phyloP scores from a whole-genome alignment of 2,113 vertebrate genomes.

The Hyla sarda region DNA sequence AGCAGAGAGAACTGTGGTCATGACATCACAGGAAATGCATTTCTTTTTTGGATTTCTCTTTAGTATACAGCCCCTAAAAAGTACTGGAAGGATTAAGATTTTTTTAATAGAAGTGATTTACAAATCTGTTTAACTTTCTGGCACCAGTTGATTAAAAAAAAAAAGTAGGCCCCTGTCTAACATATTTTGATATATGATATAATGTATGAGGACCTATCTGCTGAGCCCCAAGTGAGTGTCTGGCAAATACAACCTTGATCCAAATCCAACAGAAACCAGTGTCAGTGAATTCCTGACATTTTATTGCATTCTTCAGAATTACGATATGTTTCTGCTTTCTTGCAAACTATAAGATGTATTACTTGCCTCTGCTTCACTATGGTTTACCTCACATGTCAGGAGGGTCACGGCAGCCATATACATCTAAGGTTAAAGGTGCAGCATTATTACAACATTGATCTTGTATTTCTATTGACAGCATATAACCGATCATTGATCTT shows the following conservation, averaged over 20 bases:
- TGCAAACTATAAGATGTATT: slow-evolving; percentile 15
- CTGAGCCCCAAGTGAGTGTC: neutral
- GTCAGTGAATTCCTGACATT: slow-evolving; percentile 7
- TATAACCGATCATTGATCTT: neutral
- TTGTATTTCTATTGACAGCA: neutral
- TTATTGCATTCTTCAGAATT: slow-evolving; percentile 24
- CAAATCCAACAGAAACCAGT: neutral
- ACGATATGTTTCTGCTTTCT: neutral
- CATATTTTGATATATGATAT: neutral
- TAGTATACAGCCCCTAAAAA: too few relatives aligned
- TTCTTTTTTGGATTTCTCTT: too few relatives aligned
- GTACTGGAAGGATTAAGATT: too few relatives aligned
- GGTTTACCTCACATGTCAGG: neutral
- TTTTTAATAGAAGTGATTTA: too few relatives aligned
- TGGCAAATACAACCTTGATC: neutral
- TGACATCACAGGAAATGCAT: too few relatives aligned
- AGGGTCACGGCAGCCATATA: neutral
- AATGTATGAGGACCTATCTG: neutral
- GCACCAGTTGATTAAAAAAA: too few relatives aligned
- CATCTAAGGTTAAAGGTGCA: neutral
- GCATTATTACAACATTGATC: neutral
- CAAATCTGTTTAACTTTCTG: too few relatives aligned
- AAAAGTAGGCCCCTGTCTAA: too few relatives aligned
- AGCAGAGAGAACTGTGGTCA: too few relatives aligned
- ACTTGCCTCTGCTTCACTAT: neutral